Percentiles rank a stretch among this genome's conserved stretches.
Evolutionary conservation across 1,140 invertebrate species (phyloP).

Genomic region (Conus betulinus): DNA sequence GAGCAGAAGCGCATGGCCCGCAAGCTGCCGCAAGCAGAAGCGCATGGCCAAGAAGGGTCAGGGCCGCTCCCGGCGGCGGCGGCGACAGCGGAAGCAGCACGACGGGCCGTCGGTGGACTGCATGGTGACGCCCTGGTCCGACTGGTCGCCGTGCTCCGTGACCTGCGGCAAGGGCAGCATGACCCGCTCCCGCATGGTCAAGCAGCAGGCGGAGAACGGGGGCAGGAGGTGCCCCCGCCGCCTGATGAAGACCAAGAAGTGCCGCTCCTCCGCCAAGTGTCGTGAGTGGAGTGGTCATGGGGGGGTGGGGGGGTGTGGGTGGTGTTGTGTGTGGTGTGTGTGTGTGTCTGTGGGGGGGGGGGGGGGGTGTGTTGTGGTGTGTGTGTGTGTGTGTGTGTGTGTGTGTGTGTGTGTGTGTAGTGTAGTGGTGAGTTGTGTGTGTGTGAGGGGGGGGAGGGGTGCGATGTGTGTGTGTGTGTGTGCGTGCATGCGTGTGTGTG

Average conservation of each 20-base stretch:
- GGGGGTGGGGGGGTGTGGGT: too few species aligned
- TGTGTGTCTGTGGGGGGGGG: too few species aligned
- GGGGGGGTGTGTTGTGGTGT: too few species aligned
- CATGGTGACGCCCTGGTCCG: conserved; percentile 73
- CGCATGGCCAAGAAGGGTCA: conserved; percentile 10
- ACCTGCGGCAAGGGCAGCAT: conserved; percentile 70
- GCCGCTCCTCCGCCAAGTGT: conserved; percentile 56
- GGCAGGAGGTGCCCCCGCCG: conserved; percentile 66
- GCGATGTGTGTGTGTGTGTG: too few species aligned
- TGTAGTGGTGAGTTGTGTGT: too few species aligned
- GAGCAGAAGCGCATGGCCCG: conserved; percentile 42
- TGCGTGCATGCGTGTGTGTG: too few species aligned
- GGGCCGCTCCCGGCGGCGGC: not conserved
- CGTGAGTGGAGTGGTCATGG: conserved; percentile 51
- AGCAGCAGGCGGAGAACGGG: conserved; percentile 61
- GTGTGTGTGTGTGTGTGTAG: too few species aligned
- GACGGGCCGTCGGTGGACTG: conserved; percentile 58
- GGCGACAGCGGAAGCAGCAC: conserved; percentile 31
- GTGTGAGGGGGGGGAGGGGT: too few species aligned
- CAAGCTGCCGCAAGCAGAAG: conserved; percentile 43
- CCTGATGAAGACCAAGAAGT: conserved; percentile 63
- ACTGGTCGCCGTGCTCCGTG: conserved; percentile 72
- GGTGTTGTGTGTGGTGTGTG: too few species aligned
- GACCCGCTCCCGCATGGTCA: conserved; percentile 61
- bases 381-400: too few species aligned